phyloP scores from a whole-genome alignment of 2,113 vertebrate species.

The Eolophus roseicapilla region DNA sequence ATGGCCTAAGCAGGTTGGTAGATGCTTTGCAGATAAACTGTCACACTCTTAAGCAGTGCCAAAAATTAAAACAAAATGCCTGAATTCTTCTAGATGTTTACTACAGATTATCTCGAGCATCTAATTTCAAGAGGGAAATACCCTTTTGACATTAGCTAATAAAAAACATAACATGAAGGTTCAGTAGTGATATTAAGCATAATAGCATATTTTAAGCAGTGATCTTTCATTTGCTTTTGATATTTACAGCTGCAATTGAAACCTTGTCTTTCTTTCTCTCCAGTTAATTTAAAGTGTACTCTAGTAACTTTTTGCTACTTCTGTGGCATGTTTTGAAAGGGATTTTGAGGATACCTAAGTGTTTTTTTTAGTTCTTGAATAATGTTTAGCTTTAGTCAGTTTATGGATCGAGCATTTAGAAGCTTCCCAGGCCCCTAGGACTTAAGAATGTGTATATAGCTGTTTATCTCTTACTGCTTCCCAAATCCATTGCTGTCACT shows the following conservation, averaged over 20 bases:
- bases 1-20: slow-evolving; percentile 2
- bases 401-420: not conserved
- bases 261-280: not conserved
- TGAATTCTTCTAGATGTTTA: not conserved
- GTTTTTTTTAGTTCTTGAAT: not conserved
- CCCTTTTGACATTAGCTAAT: not conserved
- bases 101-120: not conserved
- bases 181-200: not conserved
- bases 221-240: not conserved
- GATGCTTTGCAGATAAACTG: not conserved
- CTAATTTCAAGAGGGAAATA: not conserved
- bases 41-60: not conserved
- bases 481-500: not conserved
- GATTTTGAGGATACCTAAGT: not conserved
- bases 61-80: not conserved
- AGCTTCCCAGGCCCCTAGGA: not conserved
- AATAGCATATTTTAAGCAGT: not conserved
- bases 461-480: not conserved
- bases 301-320: not conserved
- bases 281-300: not conserved
- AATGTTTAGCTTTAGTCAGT: not conserved
- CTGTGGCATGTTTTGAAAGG: not conserved
- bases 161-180: not conserved
- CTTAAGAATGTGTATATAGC: not conserved
- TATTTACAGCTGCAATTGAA: not conserved